phyloP scores from a whole-genome alignment of 2,888 invertebrate genomes.

The Noctua fimbriata region DNA sequence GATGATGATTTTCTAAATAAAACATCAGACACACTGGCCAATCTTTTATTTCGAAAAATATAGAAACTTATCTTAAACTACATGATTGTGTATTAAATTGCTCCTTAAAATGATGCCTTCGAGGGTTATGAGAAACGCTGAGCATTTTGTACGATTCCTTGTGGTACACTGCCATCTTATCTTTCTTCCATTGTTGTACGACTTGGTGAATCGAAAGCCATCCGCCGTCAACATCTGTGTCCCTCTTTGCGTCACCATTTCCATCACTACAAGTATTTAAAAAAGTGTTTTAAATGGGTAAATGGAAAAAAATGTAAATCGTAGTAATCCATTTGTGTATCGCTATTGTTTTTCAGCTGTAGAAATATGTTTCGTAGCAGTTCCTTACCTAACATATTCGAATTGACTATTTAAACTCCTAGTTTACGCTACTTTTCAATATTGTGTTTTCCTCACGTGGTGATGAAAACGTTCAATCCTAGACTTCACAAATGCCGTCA shows the following conservation, averaged over 20 bases:
- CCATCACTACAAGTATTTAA: not conserved
- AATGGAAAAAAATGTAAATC: no score
- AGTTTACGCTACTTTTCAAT: no score
- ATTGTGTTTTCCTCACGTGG: no score
- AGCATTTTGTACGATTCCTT: slow-evolving; percentile 70
- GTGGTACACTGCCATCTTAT: slow-evolving; percentile 5
- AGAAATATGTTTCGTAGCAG: no score
- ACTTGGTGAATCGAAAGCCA: not conserved
- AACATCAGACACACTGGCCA: not conserved
- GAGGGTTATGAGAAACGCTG: slow-evolving; percentile 72
- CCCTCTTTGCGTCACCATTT: slow-evolving; percentile 65
- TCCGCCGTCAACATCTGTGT: not conserved
- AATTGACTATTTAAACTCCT: no score
- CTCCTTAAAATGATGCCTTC: slow-evolving; percentile 67
- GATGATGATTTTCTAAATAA: not conserved
- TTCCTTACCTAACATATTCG: no score
- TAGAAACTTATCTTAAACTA: slow-evolving; percentile 4
- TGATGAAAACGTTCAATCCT: no score
- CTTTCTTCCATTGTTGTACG: not conserved
- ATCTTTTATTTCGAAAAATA: slow-evolving; percentile 15
- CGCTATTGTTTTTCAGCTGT: no score
- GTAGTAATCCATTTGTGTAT: no score
- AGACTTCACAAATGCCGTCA: no score
- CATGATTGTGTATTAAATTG: slow-evolving; percentile 71
- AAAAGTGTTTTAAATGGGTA: not conserved